Conservation (phyloP, 2,888 invertebrate genomes). For the Adelphocoris suturalis region DNA sequence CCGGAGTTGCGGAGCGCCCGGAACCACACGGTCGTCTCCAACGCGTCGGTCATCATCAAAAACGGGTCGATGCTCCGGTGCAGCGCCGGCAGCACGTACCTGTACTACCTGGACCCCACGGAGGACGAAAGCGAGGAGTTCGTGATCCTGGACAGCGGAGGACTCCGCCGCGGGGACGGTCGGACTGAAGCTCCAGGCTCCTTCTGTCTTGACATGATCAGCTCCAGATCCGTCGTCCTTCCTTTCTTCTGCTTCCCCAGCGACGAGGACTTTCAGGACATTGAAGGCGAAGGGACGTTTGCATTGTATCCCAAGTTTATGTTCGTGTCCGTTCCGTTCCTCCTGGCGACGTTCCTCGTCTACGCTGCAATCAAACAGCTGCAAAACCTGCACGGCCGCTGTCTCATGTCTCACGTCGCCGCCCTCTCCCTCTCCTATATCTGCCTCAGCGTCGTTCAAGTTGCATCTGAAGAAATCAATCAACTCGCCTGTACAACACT, state of each 20-base stretch:
- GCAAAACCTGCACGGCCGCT: slow-evolving; percentile 79
- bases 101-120: slow-evolving; percentile 71
- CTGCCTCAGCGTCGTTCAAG: slow-evolving; percentile 76
- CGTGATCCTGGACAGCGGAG: slow-evolving; percentile 67
- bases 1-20: slow-evolving; percentile 29
- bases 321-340: slow-evolving; percentile 81
- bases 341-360: slow-evolving; percentile 80
- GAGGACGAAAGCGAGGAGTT: slow-evolving; percentile 71
- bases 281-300: slow-evolving; percentile 69
- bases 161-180: slow-evolving; percentile 59
- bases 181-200: slow-evolving; percentile 44
- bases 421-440: slow-evolving; percentile 76
- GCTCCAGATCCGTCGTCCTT: slow-evolving; percentile 41
- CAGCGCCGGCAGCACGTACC: slow-evolving; percentile 58
- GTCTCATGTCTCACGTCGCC: slow-evolving; percentile 77
- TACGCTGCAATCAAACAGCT: slow-evolving; percentile 81
- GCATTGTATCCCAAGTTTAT: slow-evolving; percentile 78
- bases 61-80: slow-evolving; percentile 68
- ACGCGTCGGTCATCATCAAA: slow-evolving; percentile 34
- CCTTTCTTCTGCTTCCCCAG: slow-evolving; percentile 74
- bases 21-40: neutral
- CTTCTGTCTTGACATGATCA: slow-evolving; percentile 72
- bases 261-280: slow-evolving; percentile 52
- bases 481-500: slow-evolving; percentile 69
- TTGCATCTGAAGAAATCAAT: slow-evolving; percentile 73